Evolutionary conservation across 2,797 vertebrate species (phyloP).

Genomic region (Thalassophryne amazonica): DNA sequence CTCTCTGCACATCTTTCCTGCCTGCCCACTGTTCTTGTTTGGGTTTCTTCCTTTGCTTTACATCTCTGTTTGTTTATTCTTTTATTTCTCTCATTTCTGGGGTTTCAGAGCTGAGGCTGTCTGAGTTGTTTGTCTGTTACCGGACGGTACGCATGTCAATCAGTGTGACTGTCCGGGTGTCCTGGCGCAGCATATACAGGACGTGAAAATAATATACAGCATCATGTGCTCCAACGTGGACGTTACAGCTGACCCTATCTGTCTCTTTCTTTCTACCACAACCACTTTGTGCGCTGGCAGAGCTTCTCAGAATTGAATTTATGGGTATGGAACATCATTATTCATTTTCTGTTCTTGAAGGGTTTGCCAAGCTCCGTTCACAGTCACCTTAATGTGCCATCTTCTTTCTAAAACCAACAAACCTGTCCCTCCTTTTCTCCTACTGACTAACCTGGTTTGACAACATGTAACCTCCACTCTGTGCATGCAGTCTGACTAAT

Average conservation of each 20-base stretch:
- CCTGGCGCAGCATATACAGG: conserved; percentile 48
- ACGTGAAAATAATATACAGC: conserved; percentile 50
- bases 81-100: conserved; percentile 49
- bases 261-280: conserved; percentile 76
- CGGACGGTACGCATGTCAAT: conserved; percentile 68
- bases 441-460: conserved; percentile 62
- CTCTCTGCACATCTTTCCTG: conserved; percentile 66
- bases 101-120: conserved; percentile 77
- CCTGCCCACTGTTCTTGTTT: conserved; percentile 50
- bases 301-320: conserved; percentile 85
- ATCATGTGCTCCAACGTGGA: conserved; percentile 70
- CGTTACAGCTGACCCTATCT: conserved; percentile 76
- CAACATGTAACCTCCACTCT: conserved; percentile 52
- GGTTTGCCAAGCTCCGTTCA: conserved; percentile 75
- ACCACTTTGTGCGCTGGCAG: conserved; percentile 84
- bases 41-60: conserved; percentile 42
- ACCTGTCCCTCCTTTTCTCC: conserved; percentile 61
- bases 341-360: conserved; percentile 79
- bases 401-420: conserved; percentile 78
- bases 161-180: conserved; percentile 62
- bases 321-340: conserved; percentile 84
- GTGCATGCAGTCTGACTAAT: conserved; percentile 49
- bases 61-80: conserved; percentile 12
- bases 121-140: conserved; percentile 79
- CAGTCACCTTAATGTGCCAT: conserved; percentile 77